These are phyloP conservation scores for Listronotus bonariensis DNA, from an alignment of 1,140 invertebrate species.

Conservation along the genomic window DNA sequence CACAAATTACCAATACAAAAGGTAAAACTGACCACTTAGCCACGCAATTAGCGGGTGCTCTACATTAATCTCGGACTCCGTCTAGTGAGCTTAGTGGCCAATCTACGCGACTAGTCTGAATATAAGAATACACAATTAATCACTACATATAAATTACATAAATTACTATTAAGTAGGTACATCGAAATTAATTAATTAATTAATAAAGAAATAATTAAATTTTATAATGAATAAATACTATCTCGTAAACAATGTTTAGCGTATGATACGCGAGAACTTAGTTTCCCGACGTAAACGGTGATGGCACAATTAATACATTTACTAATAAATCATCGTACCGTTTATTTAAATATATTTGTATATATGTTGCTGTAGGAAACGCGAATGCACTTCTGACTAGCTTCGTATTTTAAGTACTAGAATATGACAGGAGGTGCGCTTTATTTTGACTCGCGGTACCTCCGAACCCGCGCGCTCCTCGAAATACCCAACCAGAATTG, in stretches of 20 bases:
- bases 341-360: conserved; percentile 39
- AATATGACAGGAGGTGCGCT: conserved; percentile 38
- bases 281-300: conserved; percentile 41
- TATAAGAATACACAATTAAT: conserved; percentile 50
- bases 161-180: conserved; percentile 40
- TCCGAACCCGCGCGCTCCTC: conserved; percentile 35
- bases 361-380: conserved; percentile 51
- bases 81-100: conserved; percentile 32
- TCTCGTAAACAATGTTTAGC: conserved; percentile 37
- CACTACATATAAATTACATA: conserved; percentile 51
- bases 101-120: conserved; percentile 50
- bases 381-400: conserved; percentile 56
- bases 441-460: conserved; percentile 22
- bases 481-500: conserved; percentile 33
- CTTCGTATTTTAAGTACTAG: conserved; percentile 56
- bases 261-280: conserved; percentile 19
- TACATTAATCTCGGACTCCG: conserved; percentile 21
- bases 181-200: conserved; percentile 37
- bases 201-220: conserved; percentile 11
- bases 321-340: conserved; percentile 44
- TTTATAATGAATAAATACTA: conserved; percentile 45
- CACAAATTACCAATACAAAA: conserved; percentile 48
- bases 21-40: conserved; percentile 33
- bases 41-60: conserved; percentile 32
- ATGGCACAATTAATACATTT: conserved; percentile 51